Evolutionary conservation across 2,888 invertebrate genomes (phyloP), one percentile per base, ranked within the genome.

Genomic region (Andrena camellia): DNA sequence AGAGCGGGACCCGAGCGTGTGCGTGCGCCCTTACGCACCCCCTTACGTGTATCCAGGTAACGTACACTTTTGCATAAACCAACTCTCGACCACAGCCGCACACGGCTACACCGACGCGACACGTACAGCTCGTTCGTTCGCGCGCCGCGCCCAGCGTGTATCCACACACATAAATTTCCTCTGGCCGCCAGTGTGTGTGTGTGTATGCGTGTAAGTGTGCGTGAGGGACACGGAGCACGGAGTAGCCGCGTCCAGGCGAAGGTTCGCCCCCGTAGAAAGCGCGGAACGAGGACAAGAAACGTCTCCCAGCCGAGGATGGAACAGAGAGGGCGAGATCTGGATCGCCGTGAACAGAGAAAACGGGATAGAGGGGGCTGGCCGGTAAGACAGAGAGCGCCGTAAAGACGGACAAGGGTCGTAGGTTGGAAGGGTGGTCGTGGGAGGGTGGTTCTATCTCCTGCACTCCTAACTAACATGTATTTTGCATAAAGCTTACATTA

Each of bases 401-500:
- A 78, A 85, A 84, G 85, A 81, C 83, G 84, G 82, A 71, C 76
- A 82, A 79, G 84, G 81, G 85, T 78, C 78, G 64, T 67, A 64
- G 71, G 76, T 71, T 66, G 74, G 66, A 73, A 78, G 69, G 77
- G 86, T 62, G 74, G 77, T 63, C 72, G 74, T 69, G 78, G 71
- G 78, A 86, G 86, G 88, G 87, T 87, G 88, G 86, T 86, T 92
- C 92, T 92, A 92, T 92, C 93, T 93, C 92, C 89, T 92, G 92
- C 93, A 92, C 93, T 93, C 91, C 93, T 93, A 93, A 93, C 93
- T 93, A 93, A 93, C 93, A 93, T 93, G 93, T 93, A 93, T 93
- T 93, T 93, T 93, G 93, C 93, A 93, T 93, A 93, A 93, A 93
- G 93, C 93, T 93, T 93, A 93, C 93, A 93, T 93, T 93, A 93